Conservation (phyloP, 2,113 vertebrate species). For the Micromys minutus region DNA sequence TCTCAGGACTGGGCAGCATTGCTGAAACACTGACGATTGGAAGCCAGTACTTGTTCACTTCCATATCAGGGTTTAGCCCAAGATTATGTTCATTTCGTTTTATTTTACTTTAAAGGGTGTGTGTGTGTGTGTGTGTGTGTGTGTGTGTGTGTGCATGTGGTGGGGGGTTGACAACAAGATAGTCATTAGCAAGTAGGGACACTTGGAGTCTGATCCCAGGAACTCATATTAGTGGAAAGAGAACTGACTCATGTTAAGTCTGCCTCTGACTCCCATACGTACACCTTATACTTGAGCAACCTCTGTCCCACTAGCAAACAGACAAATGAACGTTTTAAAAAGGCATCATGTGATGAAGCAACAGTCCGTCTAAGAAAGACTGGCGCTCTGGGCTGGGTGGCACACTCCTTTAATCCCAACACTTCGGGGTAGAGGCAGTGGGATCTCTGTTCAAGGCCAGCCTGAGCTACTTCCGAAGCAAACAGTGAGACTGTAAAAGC, state of each 20-base stretch:
- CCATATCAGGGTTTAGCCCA: constrained; percentile 35
- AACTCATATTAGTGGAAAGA: neutral
- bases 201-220: neutral
- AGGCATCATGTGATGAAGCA: neutral
- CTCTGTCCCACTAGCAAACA: too few relatives aligned
- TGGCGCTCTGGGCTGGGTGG: neutral
- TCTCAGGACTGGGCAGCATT: neutral
- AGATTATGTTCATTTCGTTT: constrained; percentile 51
- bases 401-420: neutral
- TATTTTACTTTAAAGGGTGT: constrained; percentile 32
- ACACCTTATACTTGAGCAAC: neutral
- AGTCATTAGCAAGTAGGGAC: neutral
- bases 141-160: neutral
- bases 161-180: neutral
- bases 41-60: constrained; percentile 37
- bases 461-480: too few relatives aligned
- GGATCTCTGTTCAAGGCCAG: neutral
- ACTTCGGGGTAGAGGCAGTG: neutral
- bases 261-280: neutral
- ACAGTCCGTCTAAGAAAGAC: constrained; percentile 16
- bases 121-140: neutral
- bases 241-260: neutral
- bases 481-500: neutral
- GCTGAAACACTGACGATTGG: neutral
- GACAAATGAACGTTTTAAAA: neutral